A percentile compares a stretch with the other conserved stretches of the same genome.
phyloP scores from a whole-genome alignment of 2,113 vertebrate species.

The Psephotus haematonotus region DNA sequence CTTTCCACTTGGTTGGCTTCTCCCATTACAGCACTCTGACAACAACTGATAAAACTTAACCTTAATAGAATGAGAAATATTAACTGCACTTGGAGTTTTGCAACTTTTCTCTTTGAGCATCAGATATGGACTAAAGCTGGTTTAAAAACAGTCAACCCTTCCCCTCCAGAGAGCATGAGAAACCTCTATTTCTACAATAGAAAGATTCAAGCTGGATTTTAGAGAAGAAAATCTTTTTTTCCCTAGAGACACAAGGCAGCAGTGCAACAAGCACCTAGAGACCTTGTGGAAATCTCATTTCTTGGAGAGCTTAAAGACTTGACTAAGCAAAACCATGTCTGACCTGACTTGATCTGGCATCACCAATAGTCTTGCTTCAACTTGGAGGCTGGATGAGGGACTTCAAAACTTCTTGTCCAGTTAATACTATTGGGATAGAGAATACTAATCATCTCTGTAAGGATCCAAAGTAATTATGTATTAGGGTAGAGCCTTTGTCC shows the following conservation, averaged over 20 bases:
- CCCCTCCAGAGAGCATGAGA: not conserved
- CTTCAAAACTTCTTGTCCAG: not conserved
- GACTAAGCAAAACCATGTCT: not conserved
- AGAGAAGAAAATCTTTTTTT: not conserved
- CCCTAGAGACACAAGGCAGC: not conserved
- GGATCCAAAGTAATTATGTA: not conserved
- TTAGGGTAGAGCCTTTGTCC: not conserved
- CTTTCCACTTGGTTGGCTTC: not conserved
- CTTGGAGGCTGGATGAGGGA: not conserved
- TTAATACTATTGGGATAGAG: not conserved
- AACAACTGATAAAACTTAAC: not conserved
- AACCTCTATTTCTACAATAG: rapidly evolving
- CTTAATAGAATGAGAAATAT: not conserved
- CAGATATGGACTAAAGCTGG: not conserved
- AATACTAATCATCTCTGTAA: not conserved
- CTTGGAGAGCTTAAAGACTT: not conserved
- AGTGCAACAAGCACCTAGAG: not conserved
- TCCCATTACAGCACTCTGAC: not conserved
- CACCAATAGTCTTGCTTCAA: not conserved
- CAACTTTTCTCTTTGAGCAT: not conserved
- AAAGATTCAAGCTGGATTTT: not conserved
- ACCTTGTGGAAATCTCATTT: not conserved
- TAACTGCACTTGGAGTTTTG: not conserved
- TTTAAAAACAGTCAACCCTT: not conserved
- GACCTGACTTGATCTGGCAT: not conserved